Evolutionary conservation across 2,888 invertebrate species (phyloP).

Genomic region (Polydesmus complanatus): DNA sequence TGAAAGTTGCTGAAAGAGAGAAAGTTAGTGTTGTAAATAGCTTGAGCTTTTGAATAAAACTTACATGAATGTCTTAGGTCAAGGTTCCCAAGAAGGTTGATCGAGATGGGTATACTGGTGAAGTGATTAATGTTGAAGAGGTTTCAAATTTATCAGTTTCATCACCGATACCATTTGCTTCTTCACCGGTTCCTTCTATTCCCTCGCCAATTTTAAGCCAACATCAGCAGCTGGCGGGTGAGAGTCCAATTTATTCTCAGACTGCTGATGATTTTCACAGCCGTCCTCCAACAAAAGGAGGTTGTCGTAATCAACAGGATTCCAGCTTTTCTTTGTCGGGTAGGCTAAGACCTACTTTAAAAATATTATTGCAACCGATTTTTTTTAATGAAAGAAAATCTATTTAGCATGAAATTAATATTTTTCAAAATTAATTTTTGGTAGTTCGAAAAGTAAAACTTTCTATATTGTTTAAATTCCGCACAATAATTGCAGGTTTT

Average conservation of each 20-base stretch:
- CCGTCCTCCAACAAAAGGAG: conserved; percentile 31
- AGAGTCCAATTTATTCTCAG: conserved; percentile 6
- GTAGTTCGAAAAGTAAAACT: no score
- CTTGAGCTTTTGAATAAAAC: neutral
- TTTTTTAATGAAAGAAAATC: no score
- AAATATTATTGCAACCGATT: no score
- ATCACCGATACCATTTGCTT: neutral
- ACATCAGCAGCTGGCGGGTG: conserved; percentile 3
- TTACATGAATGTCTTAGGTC: conserved; percentile 23
- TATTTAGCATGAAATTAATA: no score
- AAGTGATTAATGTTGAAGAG: no score
- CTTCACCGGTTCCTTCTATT: conserved; percentile 6
- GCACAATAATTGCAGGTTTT: no score
- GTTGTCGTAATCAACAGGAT: conserved; percentile 51
- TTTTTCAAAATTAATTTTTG: no score
- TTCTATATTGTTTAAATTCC: no score
- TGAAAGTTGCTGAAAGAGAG: conserved; percentile 41
- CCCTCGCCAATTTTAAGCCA: neutral
- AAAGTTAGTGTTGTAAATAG: conserved; percentile 30
- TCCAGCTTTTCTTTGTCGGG: conserved; percentile 88
- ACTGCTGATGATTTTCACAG: conserved; percentile 20
- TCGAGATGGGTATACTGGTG: conserved; percentile 32
- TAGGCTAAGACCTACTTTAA: no score
- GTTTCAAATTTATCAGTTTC: no score
- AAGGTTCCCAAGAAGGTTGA: conserved; percentile 29